phyloP scores from a whole-genome alignment of 2,113 vertebrate genomes.

The Gyps fulvus region DNA sequence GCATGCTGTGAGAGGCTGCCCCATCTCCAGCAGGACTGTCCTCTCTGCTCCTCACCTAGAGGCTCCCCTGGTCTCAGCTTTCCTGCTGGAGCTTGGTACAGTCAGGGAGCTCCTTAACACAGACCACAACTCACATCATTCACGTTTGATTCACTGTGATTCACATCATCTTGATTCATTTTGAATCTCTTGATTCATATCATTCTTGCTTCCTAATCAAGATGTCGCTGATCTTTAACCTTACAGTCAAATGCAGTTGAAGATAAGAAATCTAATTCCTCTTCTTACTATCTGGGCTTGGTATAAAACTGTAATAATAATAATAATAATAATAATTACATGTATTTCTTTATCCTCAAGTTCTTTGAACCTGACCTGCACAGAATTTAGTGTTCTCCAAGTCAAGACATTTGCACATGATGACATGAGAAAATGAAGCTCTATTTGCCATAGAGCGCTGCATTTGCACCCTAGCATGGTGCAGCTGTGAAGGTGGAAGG shows the following conservation, averaged over 20 bases:
- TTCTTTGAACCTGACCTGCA: background rate
- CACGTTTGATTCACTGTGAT: background rate
- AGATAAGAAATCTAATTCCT: background rate
- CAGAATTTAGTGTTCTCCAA: background rate
- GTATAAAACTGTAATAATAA: background rate
- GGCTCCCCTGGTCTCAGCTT: background rate
- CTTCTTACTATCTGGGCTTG: background rate
- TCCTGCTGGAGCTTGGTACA: background rate
- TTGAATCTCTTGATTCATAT: background rate
- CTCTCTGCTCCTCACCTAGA: background rate
- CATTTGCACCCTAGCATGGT: background rate
- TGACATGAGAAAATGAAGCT: background rate
- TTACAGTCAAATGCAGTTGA: background rate
- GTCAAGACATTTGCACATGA: background rate
- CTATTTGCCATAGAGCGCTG: background rate
- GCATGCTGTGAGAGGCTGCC: background rate
- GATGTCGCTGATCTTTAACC: background rate
- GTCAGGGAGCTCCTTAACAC: background rate
- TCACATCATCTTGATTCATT: background rate
- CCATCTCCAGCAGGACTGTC: background rate
- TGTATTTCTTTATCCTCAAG: background rate
- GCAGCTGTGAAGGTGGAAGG: background rate
- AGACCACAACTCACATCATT: background rate
- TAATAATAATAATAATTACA: background rate
- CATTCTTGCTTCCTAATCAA: slow-evolving; percentile 7